Conservation (phyloP, 2,888 invertebrate genomes). For the Theristus sp. region DNA sequence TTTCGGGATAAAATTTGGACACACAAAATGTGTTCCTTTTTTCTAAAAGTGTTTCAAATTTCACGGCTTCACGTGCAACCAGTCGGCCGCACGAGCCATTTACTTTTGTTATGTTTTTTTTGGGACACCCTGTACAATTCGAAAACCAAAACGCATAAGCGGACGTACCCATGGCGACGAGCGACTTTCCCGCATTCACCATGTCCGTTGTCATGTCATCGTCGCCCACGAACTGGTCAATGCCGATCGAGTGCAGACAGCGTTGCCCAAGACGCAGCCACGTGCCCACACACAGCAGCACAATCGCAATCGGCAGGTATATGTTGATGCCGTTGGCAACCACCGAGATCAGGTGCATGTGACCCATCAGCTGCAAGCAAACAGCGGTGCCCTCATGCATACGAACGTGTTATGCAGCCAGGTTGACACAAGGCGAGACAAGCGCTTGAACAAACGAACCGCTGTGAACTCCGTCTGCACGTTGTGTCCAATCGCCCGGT, state of each 20-base stretch:
- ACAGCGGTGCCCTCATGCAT: no score
- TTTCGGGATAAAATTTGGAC: no score
- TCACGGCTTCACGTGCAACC: no score
- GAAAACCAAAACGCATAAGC: no score
- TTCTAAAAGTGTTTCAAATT: no score
- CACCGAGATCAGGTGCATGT: conserved; percentile 88
- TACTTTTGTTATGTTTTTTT: no score
- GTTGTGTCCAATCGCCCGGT: conserved; percentile 10
- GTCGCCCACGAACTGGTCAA: conserved; percentile 77
- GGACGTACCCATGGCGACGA: conserved; percentile 49
- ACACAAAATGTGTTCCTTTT: no score
- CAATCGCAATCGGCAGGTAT: conserved; percentile 91
- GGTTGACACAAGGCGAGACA: neutral
- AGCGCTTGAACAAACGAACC: conserved; percentile 20
- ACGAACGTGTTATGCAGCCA: no score
- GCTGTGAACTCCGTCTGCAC: conserved; percentile 76
- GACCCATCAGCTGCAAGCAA: conserved; percentile 77
- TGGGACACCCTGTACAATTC: no score
- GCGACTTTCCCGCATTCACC: conserved; percentile 75
- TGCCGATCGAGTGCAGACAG: conserved; percentile 62
- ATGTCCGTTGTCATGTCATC: conserved; percentile 67
- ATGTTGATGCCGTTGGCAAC: conserved; percentile 95
- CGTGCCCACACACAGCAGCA: conserved; percentile 74
- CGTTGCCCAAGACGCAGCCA: conserved; percentile 53
- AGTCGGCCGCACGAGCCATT: no score